Conservation (phyloP, 2,888 invertebrate genomes). For the Dicranocentrus wangi region DNA sequence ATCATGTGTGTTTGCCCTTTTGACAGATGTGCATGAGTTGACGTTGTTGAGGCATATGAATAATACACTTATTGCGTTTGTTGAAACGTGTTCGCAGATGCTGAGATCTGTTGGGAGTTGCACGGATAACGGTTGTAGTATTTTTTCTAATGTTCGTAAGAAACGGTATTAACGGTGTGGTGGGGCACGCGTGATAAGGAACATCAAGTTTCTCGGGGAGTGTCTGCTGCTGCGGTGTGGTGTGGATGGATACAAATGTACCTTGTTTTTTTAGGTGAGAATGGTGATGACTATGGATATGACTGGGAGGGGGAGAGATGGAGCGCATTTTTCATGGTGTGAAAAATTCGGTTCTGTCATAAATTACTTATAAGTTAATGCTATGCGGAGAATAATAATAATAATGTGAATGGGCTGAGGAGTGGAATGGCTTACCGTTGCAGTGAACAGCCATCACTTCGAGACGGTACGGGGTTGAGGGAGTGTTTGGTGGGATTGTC, state of each 20-base stretch:
- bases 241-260: too few relatives aligned
- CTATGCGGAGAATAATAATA: neutral
- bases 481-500: constrained; percentile 78
- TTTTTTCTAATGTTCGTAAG: too few relatives aligned
- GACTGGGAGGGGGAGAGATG: neutral
- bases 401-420: neutral
- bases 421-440: constrained; percentile 73
- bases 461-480: constrained; percentile 78
- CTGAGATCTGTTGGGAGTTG: neutral
- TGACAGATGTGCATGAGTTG: constrained; percentile 30
- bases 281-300: neutral
- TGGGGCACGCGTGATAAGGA: too few relatives aligned
- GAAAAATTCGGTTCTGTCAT: constrained; percentile 35
- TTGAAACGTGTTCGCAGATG: constrained; percentile 8
- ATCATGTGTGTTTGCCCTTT: constrained; percentile 1
- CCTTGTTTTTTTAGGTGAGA: neutral
- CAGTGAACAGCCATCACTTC: constrained; percentile 77
- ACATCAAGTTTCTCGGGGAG: too few relatives aligned
- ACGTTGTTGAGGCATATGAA: constrained; percentile 11
- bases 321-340: constrained; percentile 38
- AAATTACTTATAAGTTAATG: constrained; percentile 26
- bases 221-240: too few relatives aligned
- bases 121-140: too few relatives aligned
- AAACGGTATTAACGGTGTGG: too few relatives aligned
- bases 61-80: neutral